Evolutionary conservation across 2,797 vertebrate species (phyloP), one percentile per base, ranked within the genome.

Genomic region (Trachurus trachurus): DNA sequence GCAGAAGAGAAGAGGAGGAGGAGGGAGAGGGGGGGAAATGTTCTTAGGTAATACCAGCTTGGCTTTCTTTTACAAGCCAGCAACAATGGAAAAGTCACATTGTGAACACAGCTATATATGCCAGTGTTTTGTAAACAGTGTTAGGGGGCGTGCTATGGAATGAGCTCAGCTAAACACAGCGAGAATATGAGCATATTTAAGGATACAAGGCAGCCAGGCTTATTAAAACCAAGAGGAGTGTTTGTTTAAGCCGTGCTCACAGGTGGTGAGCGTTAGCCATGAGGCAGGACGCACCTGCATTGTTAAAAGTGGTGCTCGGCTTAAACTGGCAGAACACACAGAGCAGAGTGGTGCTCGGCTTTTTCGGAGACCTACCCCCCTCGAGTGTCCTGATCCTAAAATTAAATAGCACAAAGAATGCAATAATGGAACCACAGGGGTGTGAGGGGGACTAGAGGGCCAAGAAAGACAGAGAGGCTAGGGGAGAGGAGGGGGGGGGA

Each of bases 331-430:
- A 64, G 59, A 39, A 29, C 60, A 29, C 66, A 49, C 66, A 61
- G 50, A 49, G 65, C 53, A 54, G 52, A 78, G 70, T 29, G 76
- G 62, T 40, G 56, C 13, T 22, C 17, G 9, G 71, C 78, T 83
- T 79, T n/a, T 26, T 26, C 79, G 78, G 8, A 69, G 71, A 68
- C 71, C 73, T 59, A 60, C 49, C 63, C 56, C 82, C 80, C 82
- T 81, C n/a, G 66, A 84, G 79, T 64, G 76, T 39, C 84, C 81
- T 87, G 72, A 91, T 93, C 86, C 88, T 78, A 70, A 92, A 92
- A 94, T 94, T 81, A 93, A 94, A 93, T 78, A 89, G 88, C 89
- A 84, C 73, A 70, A 92, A 87, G 89, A 91, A 93, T 92, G 90
- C 65, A 92, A 92, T 94, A 95, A 93, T 81, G 77, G 84, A 91